Evolutionary conservation across 2,797 vertebrate genomes (phyloP).

Genomic region (Poeciliopsis presidionis): DNA sequence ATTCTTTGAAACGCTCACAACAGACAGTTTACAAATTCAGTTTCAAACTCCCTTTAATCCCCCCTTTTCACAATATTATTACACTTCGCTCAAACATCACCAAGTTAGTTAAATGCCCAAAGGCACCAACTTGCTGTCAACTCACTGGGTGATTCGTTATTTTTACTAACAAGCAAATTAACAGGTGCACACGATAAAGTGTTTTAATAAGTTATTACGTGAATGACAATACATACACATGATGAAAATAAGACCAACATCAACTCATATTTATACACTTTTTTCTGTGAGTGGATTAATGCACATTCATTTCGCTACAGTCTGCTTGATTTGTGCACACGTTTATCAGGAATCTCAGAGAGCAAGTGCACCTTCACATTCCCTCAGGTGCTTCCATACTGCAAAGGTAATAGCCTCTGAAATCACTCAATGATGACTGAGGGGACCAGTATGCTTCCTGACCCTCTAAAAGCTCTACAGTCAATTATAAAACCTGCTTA

Average conservation of each 20-base stretch:
- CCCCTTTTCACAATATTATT: neutral
- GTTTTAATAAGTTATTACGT: neutral
- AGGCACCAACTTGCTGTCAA: neutral
- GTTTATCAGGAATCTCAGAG: constrained; percentile 41
- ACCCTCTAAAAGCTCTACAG: constrained; percentile 55
- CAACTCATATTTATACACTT: neutral
- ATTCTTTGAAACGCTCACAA: neutral
- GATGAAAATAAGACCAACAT: neutral
- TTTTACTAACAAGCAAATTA: neutral
- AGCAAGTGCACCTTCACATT: constrained; percentile 55
- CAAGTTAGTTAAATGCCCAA: neutral
- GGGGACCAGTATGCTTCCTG: constrained; percentile 54
- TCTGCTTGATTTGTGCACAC: constrained; percentile 16
- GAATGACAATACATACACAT: neutral
- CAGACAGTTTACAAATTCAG: neutral
- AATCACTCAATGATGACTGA: constrained; percentile 66
- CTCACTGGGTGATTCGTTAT: neutral
- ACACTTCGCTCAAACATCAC: neutral
- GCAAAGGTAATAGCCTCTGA: constrained; percentile 23
- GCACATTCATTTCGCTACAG: constrained; percentile 1
- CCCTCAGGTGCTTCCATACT: constrained; percentile 34
- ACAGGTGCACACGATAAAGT: neutral
- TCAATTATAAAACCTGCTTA: constrained; percentile 39
- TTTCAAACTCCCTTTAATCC: neutral
- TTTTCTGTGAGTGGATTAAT: neutral